Conservation (phyloP, 1,140 invertebrate genomes). For the Drosophila nikananu region DNA sequence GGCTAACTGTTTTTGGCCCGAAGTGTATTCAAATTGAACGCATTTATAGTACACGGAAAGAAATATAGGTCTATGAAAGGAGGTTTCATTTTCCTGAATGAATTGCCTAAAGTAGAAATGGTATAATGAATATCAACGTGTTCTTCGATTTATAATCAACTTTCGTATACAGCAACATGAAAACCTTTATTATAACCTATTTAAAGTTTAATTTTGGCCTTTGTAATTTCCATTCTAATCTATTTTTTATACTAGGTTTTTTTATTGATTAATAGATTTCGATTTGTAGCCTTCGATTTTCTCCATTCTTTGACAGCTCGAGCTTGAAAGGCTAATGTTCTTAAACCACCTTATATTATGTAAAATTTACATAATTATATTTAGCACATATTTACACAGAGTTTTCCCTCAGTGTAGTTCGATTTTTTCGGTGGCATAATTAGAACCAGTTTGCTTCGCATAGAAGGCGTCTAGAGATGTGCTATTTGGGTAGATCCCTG, state of each 20-base stretch:
- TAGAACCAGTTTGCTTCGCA: slow-evolving; percentile 66
- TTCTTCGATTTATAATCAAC: no score
- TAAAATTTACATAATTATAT: not conserved
- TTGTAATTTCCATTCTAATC: no score
- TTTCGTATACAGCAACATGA: no score
- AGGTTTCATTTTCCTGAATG: no score
- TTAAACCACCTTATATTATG: not conserved
- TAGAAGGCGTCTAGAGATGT: slow-evolving; percentile 26
- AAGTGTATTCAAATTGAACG: slow-evolving; percentile 53
- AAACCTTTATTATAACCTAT: no score
- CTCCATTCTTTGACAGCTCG: no score
- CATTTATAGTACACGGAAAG: slow-evolving; percentile 1
- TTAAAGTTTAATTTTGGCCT: no score
- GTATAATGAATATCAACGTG: no score
- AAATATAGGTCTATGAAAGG: not conserved
- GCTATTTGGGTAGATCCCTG: not conserved
- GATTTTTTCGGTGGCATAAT: slow-evolving; percentile 57
- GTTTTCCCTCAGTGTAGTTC: not conserved
- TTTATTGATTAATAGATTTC: no score
- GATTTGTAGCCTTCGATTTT: no score
- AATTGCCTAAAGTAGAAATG: no score
- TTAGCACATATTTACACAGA: accelerated
- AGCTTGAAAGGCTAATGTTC: not conserved
- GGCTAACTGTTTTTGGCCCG: slow-evolving; percentile 71
- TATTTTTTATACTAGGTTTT: no score